These are phyloP conservation scores for Stegostoma tigrinum DNA, from an alignment of 2,113 vertebrate genomes.

Conservation along the genomic window DNA sequence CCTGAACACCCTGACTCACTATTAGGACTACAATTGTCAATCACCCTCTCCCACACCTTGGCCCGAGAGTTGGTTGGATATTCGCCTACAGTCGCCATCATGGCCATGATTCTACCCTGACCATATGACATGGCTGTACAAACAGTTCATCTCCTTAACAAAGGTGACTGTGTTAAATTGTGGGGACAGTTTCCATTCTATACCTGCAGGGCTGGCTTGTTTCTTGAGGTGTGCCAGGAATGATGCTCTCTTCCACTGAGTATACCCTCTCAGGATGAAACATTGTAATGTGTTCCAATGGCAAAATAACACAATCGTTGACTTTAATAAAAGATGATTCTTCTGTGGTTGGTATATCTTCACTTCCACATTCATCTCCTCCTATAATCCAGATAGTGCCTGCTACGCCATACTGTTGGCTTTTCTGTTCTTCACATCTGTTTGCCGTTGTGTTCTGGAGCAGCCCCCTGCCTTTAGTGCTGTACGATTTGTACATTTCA, in stretches of 20 bases:
- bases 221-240: background rate
- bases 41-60: background rate
- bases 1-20: background rate
- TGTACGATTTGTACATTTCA: no score
- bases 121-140: background rate
- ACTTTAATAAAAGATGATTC: background rate
- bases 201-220: no score
- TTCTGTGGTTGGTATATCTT: constrained; percentile 74
- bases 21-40: background rate
- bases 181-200: background rate
- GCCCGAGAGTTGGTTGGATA: background rate
- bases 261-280: background rate
- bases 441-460: constrained; percentile 54
- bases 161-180: background rate
- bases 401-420: constrained; percentile 57
- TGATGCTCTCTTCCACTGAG: background rate
- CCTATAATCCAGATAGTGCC: constrained; percentile 64
- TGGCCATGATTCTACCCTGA: background rate
- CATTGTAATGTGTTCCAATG: background rate
- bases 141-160: background rate
- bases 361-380: constrained; percentile 66
- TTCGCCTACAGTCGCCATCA: no score
- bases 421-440: constrained; percentile 45
- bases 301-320: background rate
- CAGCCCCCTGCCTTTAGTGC: constrained; percentile 75